Evolutionary conservation across 2,888 invertebrate species (phyloP), one percentile per base, ranked within the genome.

Genomic region (Agrotis clavis): DNA sequence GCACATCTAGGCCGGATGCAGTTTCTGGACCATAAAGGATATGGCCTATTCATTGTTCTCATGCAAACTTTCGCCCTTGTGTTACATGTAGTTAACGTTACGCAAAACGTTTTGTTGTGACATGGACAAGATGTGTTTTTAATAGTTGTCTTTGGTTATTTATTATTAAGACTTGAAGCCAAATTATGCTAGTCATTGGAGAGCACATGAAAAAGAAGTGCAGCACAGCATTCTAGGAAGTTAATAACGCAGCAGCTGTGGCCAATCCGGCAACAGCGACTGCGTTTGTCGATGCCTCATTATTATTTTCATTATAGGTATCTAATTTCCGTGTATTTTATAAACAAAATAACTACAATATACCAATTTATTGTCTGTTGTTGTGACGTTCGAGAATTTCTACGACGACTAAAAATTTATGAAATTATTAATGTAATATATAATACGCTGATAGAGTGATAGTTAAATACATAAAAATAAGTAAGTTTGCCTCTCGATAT

Each of bases 11-110:
- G 92, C 87, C 95, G 93, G 92, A 92, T 91, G 92, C 87, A 91
- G 91, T 93, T 93, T 94, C 92, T 95, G 94, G 94, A 95, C 94
- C 95, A 95, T 89, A 94, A 94, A 94, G 92, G 93, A 93, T 91
- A 89, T 91, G 90, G 88, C 89, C 89, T 88, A 89, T 87, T 88
- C 89, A 94, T 94, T 94, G 94, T 94, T 94, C 90, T 92, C 86
- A 83, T 79, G 87, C 81, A 83, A 82, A 86, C 85, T 83, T 89
- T 85, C 81, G 80, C 81, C 78, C 79, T 76, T 67, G 76, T 77
- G 73, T 82, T 85, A 84, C 86, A 85, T 85, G 81, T 84, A 88
- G 84, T 79, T 63, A 67, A 54, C 47, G 64, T 74, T 83, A 71
- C 76, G 82, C 57, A 81, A 82, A 84, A 78, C 30, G 50, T 64